These are phyloP conservation scores for Hystrix cristata DNA, from an alignment of 2,113 vertebrate species.

Conservation along the genomic window DNA sequence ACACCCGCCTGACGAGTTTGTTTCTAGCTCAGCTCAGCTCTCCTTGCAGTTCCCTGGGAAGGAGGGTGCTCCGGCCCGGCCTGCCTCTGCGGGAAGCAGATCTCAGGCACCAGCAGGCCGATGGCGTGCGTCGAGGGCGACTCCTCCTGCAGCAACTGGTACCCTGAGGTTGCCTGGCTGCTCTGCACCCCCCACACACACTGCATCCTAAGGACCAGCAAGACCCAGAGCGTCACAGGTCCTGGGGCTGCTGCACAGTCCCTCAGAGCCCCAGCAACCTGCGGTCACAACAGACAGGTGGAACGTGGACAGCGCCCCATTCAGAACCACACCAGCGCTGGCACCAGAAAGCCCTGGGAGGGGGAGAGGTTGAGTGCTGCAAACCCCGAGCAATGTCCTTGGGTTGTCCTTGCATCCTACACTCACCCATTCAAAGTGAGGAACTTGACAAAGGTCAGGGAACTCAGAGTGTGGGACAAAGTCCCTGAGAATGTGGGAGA, in stretches of 20 bases:
- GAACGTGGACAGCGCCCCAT: too few species aligned
- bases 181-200: neutral
- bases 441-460: too few species aligned
- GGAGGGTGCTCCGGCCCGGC: neutral
- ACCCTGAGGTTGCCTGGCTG: neutral
- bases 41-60: neutral
- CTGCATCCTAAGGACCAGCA: neutral
- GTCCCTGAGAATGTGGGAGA: neutral
- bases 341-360: neutral
- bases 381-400: neutral
- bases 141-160: rapidly evolving
- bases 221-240: neutral
- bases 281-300: too few species aligned
- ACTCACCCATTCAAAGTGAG: too few species aligned
- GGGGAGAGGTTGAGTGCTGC: neutral
- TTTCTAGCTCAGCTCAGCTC: neutral
- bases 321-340: neutral
- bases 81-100: neutral
- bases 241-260: too few species aligned
- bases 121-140: too few species aligned
- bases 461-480: too few species aligned
- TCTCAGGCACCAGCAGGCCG: neutral
- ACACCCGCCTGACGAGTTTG: too few species aligned
- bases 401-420: neutral
- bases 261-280: neutral